A percentile compares a stretch with the other conserved stretches of the same genome.
Evolutionary conservation across 2,888 invertebrate species (phyloP).

Genomic region (Polydrusus tereticollis): DNA sequence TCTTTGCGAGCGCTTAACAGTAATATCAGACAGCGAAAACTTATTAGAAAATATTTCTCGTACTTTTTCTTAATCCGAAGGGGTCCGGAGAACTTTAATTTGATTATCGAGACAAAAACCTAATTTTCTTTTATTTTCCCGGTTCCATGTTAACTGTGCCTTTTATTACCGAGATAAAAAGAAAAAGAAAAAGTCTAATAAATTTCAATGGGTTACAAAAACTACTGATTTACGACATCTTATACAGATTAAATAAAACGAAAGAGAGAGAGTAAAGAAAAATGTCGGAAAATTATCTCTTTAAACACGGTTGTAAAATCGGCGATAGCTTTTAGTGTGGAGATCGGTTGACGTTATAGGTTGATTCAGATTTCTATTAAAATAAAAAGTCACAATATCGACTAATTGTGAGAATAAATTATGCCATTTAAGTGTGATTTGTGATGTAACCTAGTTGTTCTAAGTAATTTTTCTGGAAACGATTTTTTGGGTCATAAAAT

Average conservation of each 20-base stretch:
- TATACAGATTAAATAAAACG: slow-evolving; percentile 41
- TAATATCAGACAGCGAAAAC: slow-evolving; percentile 41
- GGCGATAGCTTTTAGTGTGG: background rate
- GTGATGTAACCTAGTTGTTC: too few species aligned
- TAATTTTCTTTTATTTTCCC: slow-evolving; percentile 47
- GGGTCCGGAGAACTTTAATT: slow-evolving; percentile 44
- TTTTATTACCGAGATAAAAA: slow-evolving; percentile 42
- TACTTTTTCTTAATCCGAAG: slow-evolving; percentile 43
- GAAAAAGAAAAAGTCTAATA: slow-evolving; percentile 42
- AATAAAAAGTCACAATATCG: too few species aligned
- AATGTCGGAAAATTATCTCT: slow-evolving; percentile 13
- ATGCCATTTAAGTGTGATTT: too few species aligned
- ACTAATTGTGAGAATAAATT: too few species aligned
- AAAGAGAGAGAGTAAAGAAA: slow-evolving; percentile 12
- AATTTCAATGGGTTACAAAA: slow-evolving; percentile 44
- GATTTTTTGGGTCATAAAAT: background rate
- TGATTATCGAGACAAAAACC: slow-evolving; percentile 48
- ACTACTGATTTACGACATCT: slow-evolving; percentile 44
- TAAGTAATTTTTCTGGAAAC: too few species aligned
- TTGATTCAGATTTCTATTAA: background rate
- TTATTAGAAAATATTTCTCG: slow-evolving; percentile 48
- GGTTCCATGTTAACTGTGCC: slow-evolving; percentile 40
- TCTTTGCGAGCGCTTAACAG: slow-evolving; percentile 22
- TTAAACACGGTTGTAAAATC: slow-evolving; percentile 16
- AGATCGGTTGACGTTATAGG: background rate